These are phyloP conservation scores for Apostichopus californicus DNA, from an alignment of 35 echinoderm and acorn worm genomes.

Conservation along the genomic window DNA sequence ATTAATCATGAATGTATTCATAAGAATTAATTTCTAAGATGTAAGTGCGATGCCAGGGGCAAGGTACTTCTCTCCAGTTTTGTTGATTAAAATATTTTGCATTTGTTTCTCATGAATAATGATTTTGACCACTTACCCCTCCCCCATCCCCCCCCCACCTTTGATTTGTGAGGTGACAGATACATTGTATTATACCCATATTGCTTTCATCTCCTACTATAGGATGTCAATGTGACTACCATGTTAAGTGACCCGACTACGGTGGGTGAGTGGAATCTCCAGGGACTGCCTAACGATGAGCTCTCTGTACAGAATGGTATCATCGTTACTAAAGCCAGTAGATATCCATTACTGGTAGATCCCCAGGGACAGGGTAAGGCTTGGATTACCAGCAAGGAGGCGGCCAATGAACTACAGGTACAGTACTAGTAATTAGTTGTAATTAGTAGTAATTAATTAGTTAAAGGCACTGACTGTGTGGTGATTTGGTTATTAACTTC, in stretches of 20 bases:
- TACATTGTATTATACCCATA: neutral
- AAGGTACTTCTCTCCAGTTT: no score
- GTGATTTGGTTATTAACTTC: no score
- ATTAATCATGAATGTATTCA: no score
- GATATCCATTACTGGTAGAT: constrained; percentile 90
- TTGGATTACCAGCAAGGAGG: constrained; percentile 90
- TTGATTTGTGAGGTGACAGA: neutral
- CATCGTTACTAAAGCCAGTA: constrained; percentile 92
- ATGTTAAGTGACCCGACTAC: constrained; percentile 90
- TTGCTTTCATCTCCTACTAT: constrained; percentile 1
- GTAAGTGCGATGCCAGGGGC: no score
- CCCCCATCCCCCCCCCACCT: neutral
- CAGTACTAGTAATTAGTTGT: neutral
- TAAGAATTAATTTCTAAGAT: no score
- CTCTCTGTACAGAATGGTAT: constrained; percentile 98
- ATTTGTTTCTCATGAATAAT: no score
- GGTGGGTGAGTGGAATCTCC: constrained; percentile 96
- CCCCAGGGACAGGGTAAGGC: constrained; percentile 95
- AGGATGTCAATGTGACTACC: constrained; percentile 86
- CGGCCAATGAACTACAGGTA: constrained; percentile 84
- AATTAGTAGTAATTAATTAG: neutral
- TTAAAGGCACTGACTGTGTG: neutral
- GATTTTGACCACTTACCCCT: no score
- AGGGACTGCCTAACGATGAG: constrained; percentile 94
- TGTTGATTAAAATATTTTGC: no score